Base-by-base conservation (phyloP, 2,113 vertebrate species). In the Phyllopteryx taeniolatus region DNA sequence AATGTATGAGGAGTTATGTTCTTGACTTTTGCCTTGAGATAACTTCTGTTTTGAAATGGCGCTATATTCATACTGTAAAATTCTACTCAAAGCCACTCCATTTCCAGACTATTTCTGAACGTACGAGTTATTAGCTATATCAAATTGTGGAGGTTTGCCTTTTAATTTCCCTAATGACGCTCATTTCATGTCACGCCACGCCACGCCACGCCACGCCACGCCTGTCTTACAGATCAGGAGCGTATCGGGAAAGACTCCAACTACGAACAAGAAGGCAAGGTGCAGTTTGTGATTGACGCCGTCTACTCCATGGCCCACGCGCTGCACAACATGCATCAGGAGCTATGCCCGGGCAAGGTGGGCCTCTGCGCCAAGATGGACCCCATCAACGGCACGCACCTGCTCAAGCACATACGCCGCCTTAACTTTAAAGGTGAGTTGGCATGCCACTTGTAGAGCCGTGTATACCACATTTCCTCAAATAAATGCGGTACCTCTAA, bases 201-300 rank as follows among this genome's bases (percentile, higher is more conserved):
- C 22, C n/a, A 9, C n/a, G 5, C 89, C 47, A 54, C 35, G 35
- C 6, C 35, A 39, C 35, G n/a, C 22, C n/a, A 9, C n/a, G 5
- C 89, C 47, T n/a, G 0, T 86, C 75, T 76, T 75, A 33, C 93
- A 99, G 97, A 98, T 90, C 93, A 97, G 0, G 97, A 99, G 86
- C 92, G 96, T 76, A 99, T 98, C 11, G 96, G 96, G 75, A 95
- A 96, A 86, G 95, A 98, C 88, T 98, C 96, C 0, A 86, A 93
- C 0, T 99, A 98, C 0, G 97, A 99, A 81, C 97, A 99, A 89
- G 97, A 99, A 79, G 97, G 97, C 71, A 99, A 99, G 79, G 97
- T 98, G 47, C 96, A 98, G 85, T 98, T 99, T 39, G 97, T 99
- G 63, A 98, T 99, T 0, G 97, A 99, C 0, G 97, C 97, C 0